Evolutionary conservation across 2,797 vertebrate species (phyloP).

Genomic region (Spinibarbus caldwelli): DNA sequence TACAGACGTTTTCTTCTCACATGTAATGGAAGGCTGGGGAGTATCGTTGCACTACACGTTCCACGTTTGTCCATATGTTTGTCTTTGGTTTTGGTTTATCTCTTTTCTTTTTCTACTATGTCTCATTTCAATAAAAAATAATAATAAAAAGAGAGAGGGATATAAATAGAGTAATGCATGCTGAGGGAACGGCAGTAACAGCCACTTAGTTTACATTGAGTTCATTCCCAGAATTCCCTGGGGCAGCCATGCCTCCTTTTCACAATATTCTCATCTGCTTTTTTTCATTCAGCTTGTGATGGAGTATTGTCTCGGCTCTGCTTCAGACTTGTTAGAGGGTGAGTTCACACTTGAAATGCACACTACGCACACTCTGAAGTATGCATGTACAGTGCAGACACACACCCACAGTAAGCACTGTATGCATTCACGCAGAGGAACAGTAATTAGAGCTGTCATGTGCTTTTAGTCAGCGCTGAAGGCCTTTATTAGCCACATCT

Average conservation of each 20-base stretch:
- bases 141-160: too few relatives aligned
- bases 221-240: conserved; percentile 15
- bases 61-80: too few relatives aligned
- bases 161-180: background rate
- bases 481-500: conserved; percentile 42
- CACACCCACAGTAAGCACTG: background rate
- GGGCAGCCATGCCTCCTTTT: conserved; percentile 7
- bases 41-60: too few relatives aligned
- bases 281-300: conserved; percentile 89
- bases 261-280: background rate
- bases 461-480: conserved; percentile 5
- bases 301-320: conserved; percentile 98
- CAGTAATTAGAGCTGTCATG: conserved; percentile 7
- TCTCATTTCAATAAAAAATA: too few relatives aligned
- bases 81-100: too few relatives aligned
- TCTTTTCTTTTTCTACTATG: too few relatives aligned
- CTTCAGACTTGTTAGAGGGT: conserved; percentile 98
- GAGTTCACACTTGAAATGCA: conserved; percentile 62
- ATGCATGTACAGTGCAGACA: background rate
- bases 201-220: background rate
- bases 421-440: background rate
- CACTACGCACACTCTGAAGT: background rate
- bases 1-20: too few relatives aligned
- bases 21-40: too few relatives aligned
- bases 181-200: background rate